Evolutionary conservation across 2,888 invertebrate genomes (phyloP).

Genomic region (Campoplex nolae): DNA sequence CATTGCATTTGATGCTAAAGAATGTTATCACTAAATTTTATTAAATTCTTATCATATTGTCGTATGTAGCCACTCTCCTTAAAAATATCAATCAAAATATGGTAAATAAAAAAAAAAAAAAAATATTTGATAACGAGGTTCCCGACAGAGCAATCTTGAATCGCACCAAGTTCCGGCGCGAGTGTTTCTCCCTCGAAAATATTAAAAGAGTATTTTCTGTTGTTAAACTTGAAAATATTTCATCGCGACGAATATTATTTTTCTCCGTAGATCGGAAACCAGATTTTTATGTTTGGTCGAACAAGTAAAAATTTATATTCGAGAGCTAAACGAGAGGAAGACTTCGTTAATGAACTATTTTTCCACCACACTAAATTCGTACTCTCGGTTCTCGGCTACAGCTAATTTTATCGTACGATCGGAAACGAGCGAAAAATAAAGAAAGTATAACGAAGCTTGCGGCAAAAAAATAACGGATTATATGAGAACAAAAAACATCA

Average conservation of each 20-base stretch:
- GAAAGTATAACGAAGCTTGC: conserved; percentile 15
- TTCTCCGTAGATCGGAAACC: background rate
- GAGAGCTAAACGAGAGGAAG: background rate
- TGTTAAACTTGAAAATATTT: background rate
- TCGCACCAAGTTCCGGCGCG: too few species aligned
- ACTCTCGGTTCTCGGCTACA: background rate
- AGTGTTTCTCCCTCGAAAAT: too few species aligned
- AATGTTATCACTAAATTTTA: too few species aligned
- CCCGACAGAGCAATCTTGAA: too few species aligned
- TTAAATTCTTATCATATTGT: too few species aligned
- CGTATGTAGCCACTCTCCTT: too few species aligned
- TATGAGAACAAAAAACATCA: conserved; percentile 33
- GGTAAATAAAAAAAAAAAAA: too few species aligned
- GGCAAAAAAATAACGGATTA: conserved; percentile 58
- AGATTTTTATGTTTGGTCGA: conserved; percentile 8
- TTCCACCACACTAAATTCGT: conserved; percentile 24
- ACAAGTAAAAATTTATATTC: background rate
- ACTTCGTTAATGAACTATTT: conserved; percentile 53
- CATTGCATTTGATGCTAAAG: too few species aligned
- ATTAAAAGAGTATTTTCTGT: background rate
- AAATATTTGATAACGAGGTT: too few species aligned
- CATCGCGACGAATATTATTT: background rate
- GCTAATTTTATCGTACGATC: conserved; percentile 46
- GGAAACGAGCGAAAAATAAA: conserved; percentile 9
- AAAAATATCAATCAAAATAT: too few species aligned